Base-by-base conservation (phyloP, 2,113 vertebrate species). In the Pristiophorus japonicus region DNA sequence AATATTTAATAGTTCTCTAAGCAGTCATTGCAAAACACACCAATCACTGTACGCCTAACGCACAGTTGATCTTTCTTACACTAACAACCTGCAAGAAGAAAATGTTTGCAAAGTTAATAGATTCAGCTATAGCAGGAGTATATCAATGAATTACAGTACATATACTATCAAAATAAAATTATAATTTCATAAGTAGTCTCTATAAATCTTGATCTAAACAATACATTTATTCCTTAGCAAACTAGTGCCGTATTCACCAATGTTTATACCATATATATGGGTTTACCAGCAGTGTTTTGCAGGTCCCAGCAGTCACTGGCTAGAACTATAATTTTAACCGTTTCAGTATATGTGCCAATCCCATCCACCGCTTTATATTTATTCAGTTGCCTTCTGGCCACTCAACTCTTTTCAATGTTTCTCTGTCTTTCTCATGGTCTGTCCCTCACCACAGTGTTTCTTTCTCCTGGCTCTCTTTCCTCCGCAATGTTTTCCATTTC, bases 31-130 rank as follows among this genome's bases (percentile, higher is more conserved):
- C n/a, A 92, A 92, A n/a, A 18, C 59, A 38, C n/a, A 22, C 5
- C 8, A 27, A 20, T 38, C 88, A 63, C 34, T 63, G 34, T 22
- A 92, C 3, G 20, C 65, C 59, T 92, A 24, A 38, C 18, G 11
- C 59, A 92, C 30, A n/a, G 88, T 63, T 92, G 65, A 92, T 92
- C 34, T 14, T 81, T 42, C 30, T 92, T 65, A 38, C 20, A 38
- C 34, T 63, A 92, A 92, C 88, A 92, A 42, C 55, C 59, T 92
- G 88, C 59, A 92, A 65, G 16, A 92, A 92, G 88, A 55, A 59
- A 30, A 92, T 38, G 88, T 63, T 65, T 38, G 59, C 38, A 88
- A 88, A 88, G 59, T 30, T 55, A 63, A 65, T 92, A 8, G 59
- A 63, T 38, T 38, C 14, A 63, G 62, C 62, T 63, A 55, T 22